phyloP scores from a whole-genome alignment of 1,140 invertebrate species.

The Pseudomyrmex dendroicus region DNA sequence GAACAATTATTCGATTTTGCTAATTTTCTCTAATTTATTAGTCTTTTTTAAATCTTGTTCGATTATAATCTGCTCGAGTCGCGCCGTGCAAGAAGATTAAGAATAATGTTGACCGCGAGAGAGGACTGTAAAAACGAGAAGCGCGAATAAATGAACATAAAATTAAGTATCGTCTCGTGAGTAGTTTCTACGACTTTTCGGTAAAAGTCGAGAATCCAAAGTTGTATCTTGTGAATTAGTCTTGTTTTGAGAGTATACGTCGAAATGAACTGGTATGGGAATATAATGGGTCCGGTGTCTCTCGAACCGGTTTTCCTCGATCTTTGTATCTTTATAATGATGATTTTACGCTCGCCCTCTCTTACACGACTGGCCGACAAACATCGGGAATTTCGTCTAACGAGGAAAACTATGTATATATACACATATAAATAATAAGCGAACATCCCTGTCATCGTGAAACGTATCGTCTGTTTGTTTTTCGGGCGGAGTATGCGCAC shows the following conservation, averaged over 20 bases:
- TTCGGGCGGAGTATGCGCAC: neutral
- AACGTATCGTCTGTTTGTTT: neutral
- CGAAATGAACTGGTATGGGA: constrained; percentile 38
- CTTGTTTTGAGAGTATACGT: constrained; percentile 23
- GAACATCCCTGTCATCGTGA: constrained; percentile 25
- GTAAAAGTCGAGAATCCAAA: neutral
- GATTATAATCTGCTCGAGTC: no score
- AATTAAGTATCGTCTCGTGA: neutral
- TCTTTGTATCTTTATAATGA: constrained; percentile 71
- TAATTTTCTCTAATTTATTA: no score
- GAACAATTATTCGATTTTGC: no score
- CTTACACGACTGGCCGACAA: constrained; percentile 30
- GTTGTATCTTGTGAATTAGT: constrained; percentile 68
- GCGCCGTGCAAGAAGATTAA: no score
- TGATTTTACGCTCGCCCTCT: neutral
- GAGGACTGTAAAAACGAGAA: neutral
- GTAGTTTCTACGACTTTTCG: constrained; percentile 3
- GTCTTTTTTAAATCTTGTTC: no score
- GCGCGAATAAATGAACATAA: neutral
- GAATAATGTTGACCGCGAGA: no score
- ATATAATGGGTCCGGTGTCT: constrained; percentile 64
- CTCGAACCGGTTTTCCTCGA: constrained; percentile 73
- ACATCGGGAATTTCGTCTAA: constrained; percentile 40
- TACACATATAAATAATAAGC: constrained; percentile 36
- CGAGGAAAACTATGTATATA: neutral